Base-by-base conservation (phyloP, 2,113 vertebrate species). In the Climacteris rufus region DNA sequence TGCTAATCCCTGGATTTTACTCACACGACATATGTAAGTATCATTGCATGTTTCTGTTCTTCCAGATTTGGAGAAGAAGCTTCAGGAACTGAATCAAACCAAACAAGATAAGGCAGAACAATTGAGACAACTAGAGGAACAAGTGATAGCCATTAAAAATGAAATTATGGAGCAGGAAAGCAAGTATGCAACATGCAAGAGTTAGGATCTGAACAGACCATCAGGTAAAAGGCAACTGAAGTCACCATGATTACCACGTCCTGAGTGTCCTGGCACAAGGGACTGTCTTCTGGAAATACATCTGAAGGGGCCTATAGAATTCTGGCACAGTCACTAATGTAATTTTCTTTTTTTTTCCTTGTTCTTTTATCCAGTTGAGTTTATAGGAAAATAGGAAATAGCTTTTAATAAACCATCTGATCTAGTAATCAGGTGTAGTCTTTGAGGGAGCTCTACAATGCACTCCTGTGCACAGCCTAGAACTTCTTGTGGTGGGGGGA, bases 51-150 rank as follows among this genome's bases (percentile, higher is more conserved):
- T 94, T 72, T 96, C 76, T 96, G 50, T 69, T 89, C 79, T 98
- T 98, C 91, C 96, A 99, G 99, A 98, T 75, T 93, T 99, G 96
- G 98, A 99, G 97, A 96, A 98, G 95, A 98, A 93, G 92, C 98
- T 99, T 86, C 92, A 97, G 84, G 86, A 97, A 53, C 92, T 98
- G 75, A 95, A 97, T 68, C 89, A 94, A 95, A 96, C 70, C 28
- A 98, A 98, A 91, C 95, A 98, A 83, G 89, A 98, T 19, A 99
- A 98, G 94, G 98, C 89, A 37, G 90, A 96, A 53, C 97, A 98
- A 84, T 92, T 99, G 59, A 97, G 96, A 50, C 53, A 80, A 53
- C 78, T 99, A 49, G 92, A 98, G 83, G 68, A 98, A 68, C 79
- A 82, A 45, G 98, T 97, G 28, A 97, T 97, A 50, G 88, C 97